These are phyloP conservation scores for Apotomis betuletana DNA, from an alignment of 2,888 invertebrate species.

Conservation along the genomic window DNA sequence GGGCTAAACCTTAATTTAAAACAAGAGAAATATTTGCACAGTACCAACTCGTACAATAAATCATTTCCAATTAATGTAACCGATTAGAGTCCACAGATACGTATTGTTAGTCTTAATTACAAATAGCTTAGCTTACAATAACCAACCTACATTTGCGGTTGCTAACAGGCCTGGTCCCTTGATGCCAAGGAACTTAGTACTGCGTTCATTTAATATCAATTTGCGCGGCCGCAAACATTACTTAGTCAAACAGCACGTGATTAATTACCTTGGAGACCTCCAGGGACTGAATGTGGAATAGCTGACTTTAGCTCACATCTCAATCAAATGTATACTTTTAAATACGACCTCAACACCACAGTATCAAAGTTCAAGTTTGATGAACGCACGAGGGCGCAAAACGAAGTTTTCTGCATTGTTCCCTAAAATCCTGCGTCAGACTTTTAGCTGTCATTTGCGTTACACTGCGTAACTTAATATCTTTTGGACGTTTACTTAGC, in stretches of 20 bases:
- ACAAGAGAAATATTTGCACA: background rate
- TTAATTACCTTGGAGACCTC: conserved; percentile 23
- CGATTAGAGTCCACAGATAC: conserved; percentile 30
- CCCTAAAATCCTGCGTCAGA: conserved; percentile 3
- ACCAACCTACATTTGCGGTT: conserved; percentile 19
- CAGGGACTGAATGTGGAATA: conserved; percentile 4
- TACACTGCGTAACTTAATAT: conserved; percentile 17
- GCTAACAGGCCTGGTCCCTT: background rate
- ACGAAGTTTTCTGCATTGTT: background rate
- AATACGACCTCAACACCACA: background rate
- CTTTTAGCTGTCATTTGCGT: conserved; percentile 26
- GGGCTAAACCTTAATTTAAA: no score
- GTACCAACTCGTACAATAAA: conserved; percentile 21
- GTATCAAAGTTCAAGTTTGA: background rate
- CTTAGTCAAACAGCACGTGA: conserved; percentile 27
- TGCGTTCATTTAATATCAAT: conserved; percentile 16
- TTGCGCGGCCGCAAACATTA: conserved; percentile 3
- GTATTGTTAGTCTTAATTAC: conserved; percentile 37
- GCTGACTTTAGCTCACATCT: background rate
- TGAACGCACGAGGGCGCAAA: background rate
- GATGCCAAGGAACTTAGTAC: background rate
- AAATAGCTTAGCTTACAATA: conserved; percentile 36
- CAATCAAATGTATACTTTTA: background rate
- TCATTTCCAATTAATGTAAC: conserved; percentile 37
- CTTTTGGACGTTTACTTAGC: conserved; percentile 17